Evolutionary conservation across 2,888 invertebrate species (phyloP), one percentile per base, ranked within the genome.

Genomic region (Ernsta delagoae): DNA sequence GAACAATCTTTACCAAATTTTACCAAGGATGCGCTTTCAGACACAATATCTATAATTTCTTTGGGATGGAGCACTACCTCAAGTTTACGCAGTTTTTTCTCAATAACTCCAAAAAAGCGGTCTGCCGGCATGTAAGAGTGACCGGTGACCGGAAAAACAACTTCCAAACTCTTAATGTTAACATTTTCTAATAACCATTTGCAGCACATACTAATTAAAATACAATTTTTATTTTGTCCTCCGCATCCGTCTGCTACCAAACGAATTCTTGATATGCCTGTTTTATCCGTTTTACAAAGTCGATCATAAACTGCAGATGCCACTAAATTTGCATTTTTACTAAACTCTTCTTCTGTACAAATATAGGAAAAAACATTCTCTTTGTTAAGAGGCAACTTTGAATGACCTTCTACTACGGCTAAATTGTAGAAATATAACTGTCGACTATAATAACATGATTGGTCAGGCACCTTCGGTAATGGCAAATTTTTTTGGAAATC

Each of bases 1-100:
- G 54, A 24, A 34, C 54, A 56, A 24, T 56, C 34, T 31, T 56
- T 24, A 16, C 54, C 54, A 43, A 70, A 50, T 65, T 67, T 63
- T 57, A 65, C 45, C 39, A 71, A 16, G n/a, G 54, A 70, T 62
- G 72, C 45, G 11, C 41, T 60, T 64, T 69, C 61, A 50, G 43
- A 59, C 16, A 71, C 24, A 45, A 71, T 56, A 43, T 71, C 60
- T 66, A 16, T 70, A 43, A 70, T 68, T 57, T 57, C 62, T 39
- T 66, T 54, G 24, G 71, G 66, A 41, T 65, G 50, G n/a, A 69
- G 24, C 48, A 73, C 64, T 7, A 72, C 68, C 53, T 74, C 73
- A n/a, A 41, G 59, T 54, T 70, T 72, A 11, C 59, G 31, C 12
- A 74, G 24, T 12, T 71, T 65, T 71, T 73, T 75, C 71, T 75